These are phyloP conservation scores for Hermetia illucens DNA, from an alignment of 1,140 invertebrate species.

Conservation along the genomic window DNA sequence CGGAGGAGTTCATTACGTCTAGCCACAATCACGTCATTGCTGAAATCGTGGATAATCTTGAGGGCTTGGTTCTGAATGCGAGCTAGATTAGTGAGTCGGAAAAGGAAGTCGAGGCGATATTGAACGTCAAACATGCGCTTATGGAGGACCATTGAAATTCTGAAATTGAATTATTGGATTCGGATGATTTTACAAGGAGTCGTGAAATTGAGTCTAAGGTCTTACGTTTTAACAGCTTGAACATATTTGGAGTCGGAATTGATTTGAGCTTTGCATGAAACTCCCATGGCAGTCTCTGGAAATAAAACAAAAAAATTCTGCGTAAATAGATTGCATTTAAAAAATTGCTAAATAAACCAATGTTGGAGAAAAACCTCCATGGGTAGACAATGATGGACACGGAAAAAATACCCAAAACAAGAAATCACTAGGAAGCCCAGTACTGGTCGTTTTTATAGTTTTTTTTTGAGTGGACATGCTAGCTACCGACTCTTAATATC, in stretches of 20 bases:
- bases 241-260: constrained; percentile 58
- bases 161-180: constrained; percentile 3
- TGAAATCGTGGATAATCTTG: constrained; percentile 51
- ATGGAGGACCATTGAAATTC: constrained; percentile 27
- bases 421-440: too few species aligned
- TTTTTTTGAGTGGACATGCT: too few species aligned
- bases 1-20: constrained; percentile 28
- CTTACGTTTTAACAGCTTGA: constrained; percentile 47
- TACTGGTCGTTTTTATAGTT: too few species aligned
- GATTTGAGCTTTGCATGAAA: constrained; percentile 54
- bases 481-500: too few species aligned
- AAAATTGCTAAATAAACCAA: too few species aligned
- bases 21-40: constrained; percentile 38
- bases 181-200: too few species aligned
- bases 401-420: too few species aligned
- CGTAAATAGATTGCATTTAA: too few species aligned
- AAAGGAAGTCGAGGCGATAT: constrained; percentile 39
- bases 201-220: too few species aligned
- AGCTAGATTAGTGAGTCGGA: constrained; percentile 33
- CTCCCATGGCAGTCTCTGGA: constrained; percentile 75
- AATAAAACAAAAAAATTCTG: constrained; percentile 14
- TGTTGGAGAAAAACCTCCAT: too few species aligned
- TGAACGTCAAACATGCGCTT: constrained; percentile 35
- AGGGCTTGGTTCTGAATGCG: constrained; percentile 40
- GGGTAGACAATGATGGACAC: too few species aligned